Evolutionary conservation across 2,113 vertebrate species (phyloP).

Genomic region (Pseudopodoces humilis): DNA sequence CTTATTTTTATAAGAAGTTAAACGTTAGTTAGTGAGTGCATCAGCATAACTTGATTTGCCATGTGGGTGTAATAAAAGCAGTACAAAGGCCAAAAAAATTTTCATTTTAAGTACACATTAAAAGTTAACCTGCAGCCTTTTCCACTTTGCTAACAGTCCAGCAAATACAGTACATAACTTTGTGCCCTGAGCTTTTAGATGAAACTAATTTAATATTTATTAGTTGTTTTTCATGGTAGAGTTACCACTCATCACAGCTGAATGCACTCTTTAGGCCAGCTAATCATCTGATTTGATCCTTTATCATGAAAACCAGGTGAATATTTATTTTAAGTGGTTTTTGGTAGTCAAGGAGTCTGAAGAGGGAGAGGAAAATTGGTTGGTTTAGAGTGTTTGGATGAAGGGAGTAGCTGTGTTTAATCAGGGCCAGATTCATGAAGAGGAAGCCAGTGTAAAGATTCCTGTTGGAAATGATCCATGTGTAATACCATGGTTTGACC

Average conservation of each 20-base stretch:
- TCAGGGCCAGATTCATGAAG: background rate
- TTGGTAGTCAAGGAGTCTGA: background rate
- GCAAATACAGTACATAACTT: background rate
- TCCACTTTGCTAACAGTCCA: background rate
- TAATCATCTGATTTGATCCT: background rate
- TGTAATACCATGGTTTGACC: background rate
- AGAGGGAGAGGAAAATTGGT: background rate
- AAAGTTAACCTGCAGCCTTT: constrained; percentile 44
- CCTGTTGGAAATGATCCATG: background rate
- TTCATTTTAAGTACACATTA: constrained; percentile 13
- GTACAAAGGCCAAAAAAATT: constrained; percentile 4
- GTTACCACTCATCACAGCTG: background rate
- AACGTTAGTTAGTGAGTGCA: background rate
- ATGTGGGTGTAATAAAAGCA: constrained; percentile 26
- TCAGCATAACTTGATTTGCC: constrained; percentile 7
- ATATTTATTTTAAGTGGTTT: background rate
- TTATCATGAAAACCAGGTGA: background rate
- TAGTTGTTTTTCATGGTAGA: background rate
- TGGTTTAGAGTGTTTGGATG: background rate
- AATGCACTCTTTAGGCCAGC: background rate
- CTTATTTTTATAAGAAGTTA: constrained; percentile 1
- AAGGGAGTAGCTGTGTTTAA: constrained; percentile 35
- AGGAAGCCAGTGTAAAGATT: constrained; percentile 37
- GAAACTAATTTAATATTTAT: constrained; percentile 36
- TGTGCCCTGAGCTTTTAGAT: background rate